These are phyloP conservation scores for Ormyrus nitidulus DNA, from an alignment of 2,888 invertebrate species.

Conservation along the genomic window DNA sequence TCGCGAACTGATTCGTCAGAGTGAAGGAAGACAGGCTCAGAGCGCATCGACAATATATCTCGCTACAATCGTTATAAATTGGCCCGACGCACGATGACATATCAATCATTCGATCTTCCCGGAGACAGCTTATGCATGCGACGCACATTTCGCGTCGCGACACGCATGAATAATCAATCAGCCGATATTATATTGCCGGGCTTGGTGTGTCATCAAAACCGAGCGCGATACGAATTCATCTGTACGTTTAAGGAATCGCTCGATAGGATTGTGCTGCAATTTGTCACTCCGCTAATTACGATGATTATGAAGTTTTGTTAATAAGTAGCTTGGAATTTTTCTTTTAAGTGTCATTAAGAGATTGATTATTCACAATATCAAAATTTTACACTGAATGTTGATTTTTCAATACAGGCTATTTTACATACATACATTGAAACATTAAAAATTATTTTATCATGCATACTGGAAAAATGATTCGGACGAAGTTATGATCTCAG, in stretches of 20 bases:
- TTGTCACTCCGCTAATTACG: too few species aligned
- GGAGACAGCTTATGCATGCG: constrained; percentile 12
- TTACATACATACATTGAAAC: too few species aligned
- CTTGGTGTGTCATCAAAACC: constrained; percentile 15
- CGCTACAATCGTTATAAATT: constrained; percentile 25
- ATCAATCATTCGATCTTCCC: constrained; percentile 43
- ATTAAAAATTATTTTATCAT: too few species aligned
- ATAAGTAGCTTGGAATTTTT: too few species aligned
- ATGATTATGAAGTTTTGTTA: too few species aligned
- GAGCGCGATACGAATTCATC: constrained; percentile 27
- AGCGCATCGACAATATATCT: constrained; percentile 27
- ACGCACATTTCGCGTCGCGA: constrained; percentile 3
- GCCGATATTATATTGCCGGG: not conserved
- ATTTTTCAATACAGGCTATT: too few species aligned
- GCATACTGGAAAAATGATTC: constrained; percentile 11
- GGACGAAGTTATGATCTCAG: constrained; percentile 34
- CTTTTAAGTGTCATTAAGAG: too few species aligned
- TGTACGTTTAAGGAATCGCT: not conserved
- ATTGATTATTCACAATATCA: too few species aligned
- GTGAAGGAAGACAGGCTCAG: not conserved
- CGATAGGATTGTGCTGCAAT: too few species aligned
- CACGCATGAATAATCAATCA: constrained; percentile 37
- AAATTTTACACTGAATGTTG: too few species aligned
- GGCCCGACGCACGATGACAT: constrained; percentile 42
- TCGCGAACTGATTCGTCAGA: not conserved